Evolutionary conservation across 1,140 invertebrate genomes (phyloP).

Genomic region (Globodera rostochiensis): DNA sequence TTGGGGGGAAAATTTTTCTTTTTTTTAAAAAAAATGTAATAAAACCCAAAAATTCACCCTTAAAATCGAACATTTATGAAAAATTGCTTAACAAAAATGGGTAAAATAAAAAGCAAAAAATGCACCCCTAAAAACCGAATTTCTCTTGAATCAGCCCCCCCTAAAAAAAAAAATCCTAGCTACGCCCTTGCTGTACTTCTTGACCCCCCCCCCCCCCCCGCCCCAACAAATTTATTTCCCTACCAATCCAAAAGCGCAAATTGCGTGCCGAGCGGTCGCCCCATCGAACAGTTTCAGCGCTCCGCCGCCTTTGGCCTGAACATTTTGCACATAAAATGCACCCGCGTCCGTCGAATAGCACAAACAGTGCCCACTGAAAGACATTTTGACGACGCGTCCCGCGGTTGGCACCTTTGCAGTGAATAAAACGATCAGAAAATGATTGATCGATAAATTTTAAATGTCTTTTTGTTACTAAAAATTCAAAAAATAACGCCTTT

Average conservation of each 20-base stretch:
- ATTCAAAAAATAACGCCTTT: neutral
- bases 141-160: no score
- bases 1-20: no score
- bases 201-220: no score
- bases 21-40: no score
- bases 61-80: no score
- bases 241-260: conserved; percentile 24
- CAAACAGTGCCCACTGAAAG: conserved; percentile 25
- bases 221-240: neutral
- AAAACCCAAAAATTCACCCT: no score
- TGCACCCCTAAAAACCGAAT: no score
- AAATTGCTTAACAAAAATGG: no score
- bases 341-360: conserved; percentile 19
- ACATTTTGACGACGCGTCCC: conserved; percentile 16
- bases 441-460: neutral
- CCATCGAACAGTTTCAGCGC: conserved; percentile 24
- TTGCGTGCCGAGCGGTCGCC: neutral
- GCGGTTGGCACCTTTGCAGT: neutral
- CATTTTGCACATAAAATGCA: conserved; percentile 16
- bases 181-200: no score
- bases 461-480: no score
- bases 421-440: neutral
- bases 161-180: no score
- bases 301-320: conserved; percentile 2
- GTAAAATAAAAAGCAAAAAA: no score